A percentile compares a stretch with the other conserved stretches of the same genome.
phyloP scores from a whole-genome alignment of 2,888 invertebrate species.

The Mesorhabditis sp. region DNA sequence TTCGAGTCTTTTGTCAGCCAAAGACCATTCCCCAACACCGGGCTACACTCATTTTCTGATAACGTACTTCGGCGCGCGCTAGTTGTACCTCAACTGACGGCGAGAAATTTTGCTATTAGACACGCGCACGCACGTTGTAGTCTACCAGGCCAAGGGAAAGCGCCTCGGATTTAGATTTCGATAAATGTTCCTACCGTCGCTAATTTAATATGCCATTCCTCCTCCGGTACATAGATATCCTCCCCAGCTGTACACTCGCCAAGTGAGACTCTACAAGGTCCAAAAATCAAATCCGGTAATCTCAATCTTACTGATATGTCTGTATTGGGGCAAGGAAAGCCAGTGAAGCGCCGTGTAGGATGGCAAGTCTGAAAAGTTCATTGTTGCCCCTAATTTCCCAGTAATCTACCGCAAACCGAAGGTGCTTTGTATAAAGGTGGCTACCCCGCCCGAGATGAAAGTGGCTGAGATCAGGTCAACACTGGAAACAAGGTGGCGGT shows the following conservation, averaged over 20 bases:
- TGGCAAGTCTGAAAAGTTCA: not conserved
- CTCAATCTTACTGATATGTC: not conserved
- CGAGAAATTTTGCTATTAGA: not conserved
- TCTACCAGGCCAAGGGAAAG: too few relatives aligned
- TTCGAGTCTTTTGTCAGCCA: too few relatives aligned
- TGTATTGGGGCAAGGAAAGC: not conserved
- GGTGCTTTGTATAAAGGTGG: not conserved
- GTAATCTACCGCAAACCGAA: not conserved
- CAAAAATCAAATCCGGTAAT: not conserved
- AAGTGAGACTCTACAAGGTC: not conserved
- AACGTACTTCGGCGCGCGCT: too few relatives aligned
- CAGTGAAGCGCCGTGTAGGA: not conserved
- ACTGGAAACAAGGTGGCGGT: not conserved
- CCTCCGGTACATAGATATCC: not conserved
- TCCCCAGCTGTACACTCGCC: not conserved
- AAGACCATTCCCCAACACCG: too few relatives aligned
- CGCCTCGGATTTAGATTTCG: not conserved
- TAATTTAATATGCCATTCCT: not conserved
- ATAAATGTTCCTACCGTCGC: not conserved
- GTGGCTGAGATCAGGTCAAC: not conserved
- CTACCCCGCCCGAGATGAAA: not conserved
- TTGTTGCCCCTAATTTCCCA: not conserved
- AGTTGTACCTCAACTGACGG: slow-evolving; percentile 27
- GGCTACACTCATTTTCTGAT: too few relatives aligned
- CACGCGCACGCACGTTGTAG: too few relatives aligned